Conservation (phyloP, 2,113 vertebrate genomes). For the Pitta sordida region DNA sequence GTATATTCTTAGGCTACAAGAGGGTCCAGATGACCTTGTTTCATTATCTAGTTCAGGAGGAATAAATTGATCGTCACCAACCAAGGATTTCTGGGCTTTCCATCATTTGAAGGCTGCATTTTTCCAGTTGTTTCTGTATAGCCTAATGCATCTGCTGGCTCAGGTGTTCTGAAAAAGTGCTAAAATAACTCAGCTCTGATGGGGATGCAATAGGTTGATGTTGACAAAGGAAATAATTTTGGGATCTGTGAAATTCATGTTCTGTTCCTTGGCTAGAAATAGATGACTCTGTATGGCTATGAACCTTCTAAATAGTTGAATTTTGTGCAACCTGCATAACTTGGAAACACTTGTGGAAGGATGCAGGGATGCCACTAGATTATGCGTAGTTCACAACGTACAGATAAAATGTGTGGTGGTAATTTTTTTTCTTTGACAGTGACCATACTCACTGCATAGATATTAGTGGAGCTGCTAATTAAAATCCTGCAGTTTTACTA, state of each 20-base stretch:
- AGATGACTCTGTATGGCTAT: not conserved
- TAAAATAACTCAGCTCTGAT: not conserved
- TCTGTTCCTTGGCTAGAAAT: not conserved
- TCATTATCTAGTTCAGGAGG: not conserved
- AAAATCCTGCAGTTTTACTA: not conserved
- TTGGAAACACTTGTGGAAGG: not conserved
- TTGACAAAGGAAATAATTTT: not conserved
- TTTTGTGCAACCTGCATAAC: not conserved
- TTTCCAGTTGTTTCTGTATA: not conserved
- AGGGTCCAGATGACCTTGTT: not conserved
- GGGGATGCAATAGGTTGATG: not conserved
- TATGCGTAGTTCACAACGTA: not conserved
- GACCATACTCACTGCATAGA: not conserved
- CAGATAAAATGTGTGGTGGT: not conserved
- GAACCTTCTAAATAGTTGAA: not conserved
- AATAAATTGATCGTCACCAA: not conserved
- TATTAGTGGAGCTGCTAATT: not conserved
- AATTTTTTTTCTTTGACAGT: not conserved
- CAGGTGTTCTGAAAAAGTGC: not conserved
- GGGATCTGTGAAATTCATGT: not conserved
- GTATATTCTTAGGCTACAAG: not conserved
- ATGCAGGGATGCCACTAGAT: not conserved
- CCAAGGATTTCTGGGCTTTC: not conserved
- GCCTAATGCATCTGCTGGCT: not conserved
- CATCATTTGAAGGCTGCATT: not conserved